Conservation (phyloP, 2,797 vertebrate species). For the Pipistrellus nathusii region DNA sequence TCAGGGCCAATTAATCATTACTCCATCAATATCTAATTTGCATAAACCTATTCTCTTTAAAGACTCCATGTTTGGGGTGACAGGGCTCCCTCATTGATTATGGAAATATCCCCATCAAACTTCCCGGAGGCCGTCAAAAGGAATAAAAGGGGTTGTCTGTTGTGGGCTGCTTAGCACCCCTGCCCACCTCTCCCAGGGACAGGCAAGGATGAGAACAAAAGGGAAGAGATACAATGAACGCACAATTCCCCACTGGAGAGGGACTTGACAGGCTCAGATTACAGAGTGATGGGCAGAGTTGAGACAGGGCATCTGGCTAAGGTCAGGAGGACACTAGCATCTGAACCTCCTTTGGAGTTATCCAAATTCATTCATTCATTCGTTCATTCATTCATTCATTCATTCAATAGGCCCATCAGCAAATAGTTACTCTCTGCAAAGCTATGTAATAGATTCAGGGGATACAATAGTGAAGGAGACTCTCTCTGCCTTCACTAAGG, state of each 20-base stretch:
- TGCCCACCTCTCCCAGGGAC: constrained; percentile 71
- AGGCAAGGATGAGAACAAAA: constrained; percentile 83
- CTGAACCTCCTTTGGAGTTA: neutral
- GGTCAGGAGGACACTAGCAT: neutral
- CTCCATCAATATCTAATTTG: constrained; percentile 98
- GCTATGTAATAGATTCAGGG: rapidly evolving
- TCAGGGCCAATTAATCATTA: constrained; percentile 97
- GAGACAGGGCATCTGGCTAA: neutral
- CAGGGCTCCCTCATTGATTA: constrained; percentile 97
- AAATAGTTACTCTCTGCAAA: neutral
- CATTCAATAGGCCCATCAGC: neutral
- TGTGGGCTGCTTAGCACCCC: constrained; percentile 88
- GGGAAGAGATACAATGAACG: constrained; percentile 37
- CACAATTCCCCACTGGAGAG: neutral
- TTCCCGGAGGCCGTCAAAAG: constrained; percentile 93
- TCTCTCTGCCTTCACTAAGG: neutral
- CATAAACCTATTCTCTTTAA: constrained; percentile 98
- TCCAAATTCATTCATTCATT: neutral
- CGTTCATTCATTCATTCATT: neutral
- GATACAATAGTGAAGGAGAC: too few species aligned
- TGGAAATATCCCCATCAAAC: constrained; percentile 95
- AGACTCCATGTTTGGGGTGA: constrained; percentile 96
- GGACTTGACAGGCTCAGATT: neutral
- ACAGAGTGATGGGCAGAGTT: neutral
- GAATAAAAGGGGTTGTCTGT: constrained; percentile 92